Evolutionary conservation across 1,140 invertebrate genomes (phyloP).

Genomic region (Macrosteles quadrilineatus): DNA sequence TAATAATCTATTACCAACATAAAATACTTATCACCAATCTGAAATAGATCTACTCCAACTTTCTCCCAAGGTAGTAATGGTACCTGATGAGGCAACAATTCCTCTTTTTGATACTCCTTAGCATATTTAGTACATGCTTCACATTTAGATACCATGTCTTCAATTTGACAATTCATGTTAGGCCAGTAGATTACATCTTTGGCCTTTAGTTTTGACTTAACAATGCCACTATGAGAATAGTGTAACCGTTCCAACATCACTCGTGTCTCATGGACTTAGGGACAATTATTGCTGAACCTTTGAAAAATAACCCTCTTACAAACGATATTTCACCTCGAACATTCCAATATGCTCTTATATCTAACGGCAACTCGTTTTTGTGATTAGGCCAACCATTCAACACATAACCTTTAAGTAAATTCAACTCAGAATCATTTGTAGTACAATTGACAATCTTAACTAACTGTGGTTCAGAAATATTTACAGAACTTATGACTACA

Average conservation of each 20-base stretch:
- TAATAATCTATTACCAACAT: constrained; percentile 48
- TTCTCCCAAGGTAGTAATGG: constrained; percentile 45
- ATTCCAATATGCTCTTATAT: not conserved
- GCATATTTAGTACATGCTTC: constrained; percentile 29
- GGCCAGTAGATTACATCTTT: constrained; percentile 33
- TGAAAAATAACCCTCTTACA: not conserved
- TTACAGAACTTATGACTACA: not conserved
- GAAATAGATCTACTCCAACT: constrained; percentile 45
- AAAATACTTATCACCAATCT: constrained; percentile 44
- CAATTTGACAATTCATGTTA: not conserved
- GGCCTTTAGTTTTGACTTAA: not conserved
- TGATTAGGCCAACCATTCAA: not conserved
- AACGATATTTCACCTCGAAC: not conserved
- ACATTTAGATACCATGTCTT: constrained; percentile 21
- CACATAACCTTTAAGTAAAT: not conserved
- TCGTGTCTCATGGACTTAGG: not conserved
- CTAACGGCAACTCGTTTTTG: constrained; percentile 10
- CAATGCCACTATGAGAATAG: not conserved
- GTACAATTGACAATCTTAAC: no score
- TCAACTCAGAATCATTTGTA: no score
- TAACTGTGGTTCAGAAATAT: not conserved
- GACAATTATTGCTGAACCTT: not conserved
- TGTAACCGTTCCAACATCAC: not conserved
- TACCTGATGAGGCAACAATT: constrained; percentile 45
- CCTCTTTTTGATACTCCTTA: constrained; percentile 42